Conservation (phyloP, 2,797 vertebrate species). For the Rhodeus uyekii region DNA sequence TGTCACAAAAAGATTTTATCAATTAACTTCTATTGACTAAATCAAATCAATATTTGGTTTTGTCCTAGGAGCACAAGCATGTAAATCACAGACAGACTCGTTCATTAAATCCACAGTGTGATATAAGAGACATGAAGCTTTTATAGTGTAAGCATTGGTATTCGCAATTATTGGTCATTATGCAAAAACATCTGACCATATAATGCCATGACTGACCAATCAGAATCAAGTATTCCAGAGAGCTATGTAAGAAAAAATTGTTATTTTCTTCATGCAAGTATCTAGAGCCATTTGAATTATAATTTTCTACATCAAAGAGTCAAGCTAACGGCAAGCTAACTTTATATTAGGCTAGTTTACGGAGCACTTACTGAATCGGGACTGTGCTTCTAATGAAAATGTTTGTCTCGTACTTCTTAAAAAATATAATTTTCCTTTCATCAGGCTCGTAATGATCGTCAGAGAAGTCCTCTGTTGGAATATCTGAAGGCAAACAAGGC, state of each 20-base stretch:
- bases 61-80: no score
- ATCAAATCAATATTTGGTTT: no score
- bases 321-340: neutral
- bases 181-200: neutral
- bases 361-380: neutral
- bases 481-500: neutral
- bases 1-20: no score
- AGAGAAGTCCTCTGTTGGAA: neutral
- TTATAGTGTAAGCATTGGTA: neutral
- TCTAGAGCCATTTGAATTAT: neutral
- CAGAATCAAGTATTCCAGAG: neutral
- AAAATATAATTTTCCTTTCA: neutral
- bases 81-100: no score
- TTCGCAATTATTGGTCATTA: neutral
- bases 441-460: neutral
- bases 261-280: neutral
- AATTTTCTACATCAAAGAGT: neutral
- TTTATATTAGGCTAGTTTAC: neutral
- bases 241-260: neutral
- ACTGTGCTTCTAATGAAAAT: slow-evolving; percentile 3
- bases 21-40: no score
- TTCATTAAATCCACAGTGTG: neutral
- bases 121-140: neutral
- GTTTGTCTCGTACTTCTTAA: neutral
- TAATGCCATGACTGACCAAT: neutral